Evolutionary conservation across 2,797 vertebrate genomes (phyloP).

Genomic region (Melanotaenia maccullochi): DNA sequence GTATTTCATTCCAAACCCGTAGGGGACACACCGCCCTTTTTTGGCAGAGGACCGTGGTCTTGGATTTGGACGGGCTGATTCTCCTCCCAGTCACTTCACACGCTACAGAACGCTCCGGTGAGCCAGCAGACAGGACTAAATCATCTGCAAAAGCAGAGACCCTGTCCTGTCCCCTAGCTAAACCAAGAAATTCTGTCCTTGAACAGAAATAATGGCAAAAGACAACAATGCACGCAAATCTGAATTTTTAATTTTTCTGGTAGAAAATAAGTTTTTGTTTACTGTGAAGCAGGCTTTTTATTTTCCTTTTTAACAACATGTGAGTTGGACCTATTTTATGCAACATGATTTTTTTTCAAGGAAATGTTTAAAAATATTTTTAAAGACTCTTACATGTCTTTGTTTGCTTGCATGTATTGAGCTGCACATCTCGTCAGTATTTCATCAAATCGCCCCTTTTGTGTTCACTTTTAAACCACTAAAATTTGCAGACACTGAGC

Average conservation of each 20-base stretch:
- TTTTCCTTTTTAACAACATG: background rate
- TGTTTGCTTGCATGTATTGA: background rate
- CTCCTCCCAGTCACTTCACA: too few species aligned
- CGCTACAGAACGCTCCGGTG: too few species aligned
- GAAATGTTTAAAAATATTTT: background rate
- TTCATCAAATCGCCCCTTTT: background rate
- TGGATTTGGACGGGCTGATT: too few species aligned
- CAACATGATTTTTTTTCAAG: background rate
- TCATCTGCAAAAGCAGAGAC: too few species aligned
- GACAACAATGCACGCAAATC: too few species aligned
- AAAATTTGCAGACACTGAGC: background rate
- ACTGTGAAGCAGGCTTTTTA: background rate
- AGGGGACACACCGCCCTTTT: too few species aligned
- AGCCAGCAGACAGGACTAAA: too few species aligned
- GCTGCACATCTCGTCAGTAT: background rate
- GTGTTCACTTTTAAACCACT: slow-evolving; percentile 12
- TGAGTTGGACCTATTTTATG: background rate
- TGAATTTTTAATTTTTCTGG: background rate
- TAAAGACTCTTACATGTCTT: background rate
- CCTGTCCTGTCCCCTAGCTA: too few species aligned
- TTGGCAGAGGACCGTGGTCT: too few species aligned
- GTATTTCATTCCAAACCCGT: too few species aligned
- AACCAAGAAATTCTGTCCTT: too few species aligned
- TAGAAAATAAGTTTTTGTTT: background rate
- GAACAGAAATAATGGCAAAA: too few species aligned